A percentile compares a stretch with the other conserved stretches of the same genome.
Evolutionary conservation across 2,888 invertebrate species (phyloP).

Genomic region (Ryuthela nishihirai): DNA sequence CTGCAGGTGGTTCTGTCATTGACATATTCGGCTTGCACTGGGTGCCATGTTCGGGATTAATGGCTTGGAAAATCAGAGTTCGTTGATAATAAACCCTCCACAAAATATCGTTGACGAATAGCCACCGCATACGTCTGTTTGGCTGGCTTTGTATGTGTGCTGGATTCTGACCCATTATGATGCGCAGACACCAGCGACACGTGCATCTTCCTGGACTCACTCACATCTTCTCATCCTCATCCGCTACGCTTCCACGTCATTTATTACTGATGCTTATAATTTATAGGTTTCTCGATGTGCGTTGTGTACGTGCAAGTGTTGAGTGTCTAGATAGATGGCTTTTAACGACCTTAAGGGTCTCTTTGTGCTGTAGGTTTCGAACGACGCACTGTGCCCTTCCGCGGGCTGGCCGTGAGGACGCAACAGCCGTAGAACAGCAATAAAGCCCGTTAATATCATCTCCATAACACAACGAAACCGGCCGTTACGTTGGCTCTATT

Average conservation of each 20-base stretch:
- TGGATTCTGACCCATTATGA: too few species aligned
- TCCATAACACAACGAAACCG: too few species aligned
- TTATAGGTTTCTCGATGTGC: slow-evolving; percentile 18
- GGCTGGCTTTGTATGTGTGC: too few species aligned
- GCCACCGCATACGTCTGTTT: too few species aligned
- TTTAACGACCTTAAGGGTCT: slow-evolving; percentile 27
- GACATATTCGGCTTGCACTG: slow-evolving; percentile 9
- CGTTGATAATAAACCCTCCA: slow-evolving; percentile 22
- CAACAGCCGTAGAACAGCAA: too few species aligned
- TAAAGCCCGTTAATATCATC: slow-evolving; percentile 29
- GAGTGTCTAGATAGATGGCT: slow-evolving; percentile 19
- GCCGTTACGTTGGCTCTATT: too few species aligned
- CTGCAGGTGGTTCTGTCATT: slow-evolving; percentile 30
- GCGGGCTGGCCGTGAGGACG: too few species aligned
- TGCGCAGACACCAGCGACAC: slow-evolving; percentile 2
- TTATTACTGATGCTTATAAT: slow-evolving; percentile 13
- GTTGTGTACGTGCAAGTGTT: too few species aligned
- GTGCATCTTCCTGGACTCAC: too few species aligned
- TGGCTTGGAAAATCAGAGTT: slow-evolving; percentile 31
- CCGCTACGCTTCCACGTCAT: slow-evolving; percentile 10
- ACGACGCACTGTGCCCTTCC: too few species aligned
- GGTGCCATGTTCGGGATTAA: slow-evolving; percentile 9
- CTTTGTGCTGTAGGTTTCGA: too few species aligned
- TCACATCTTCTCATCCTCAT: background rate
- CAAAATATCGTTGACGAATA: too few species aligned